Conservation (phyloP, 2,797 vertebrate genomes). For the Silurus aristotelis region DNA sequence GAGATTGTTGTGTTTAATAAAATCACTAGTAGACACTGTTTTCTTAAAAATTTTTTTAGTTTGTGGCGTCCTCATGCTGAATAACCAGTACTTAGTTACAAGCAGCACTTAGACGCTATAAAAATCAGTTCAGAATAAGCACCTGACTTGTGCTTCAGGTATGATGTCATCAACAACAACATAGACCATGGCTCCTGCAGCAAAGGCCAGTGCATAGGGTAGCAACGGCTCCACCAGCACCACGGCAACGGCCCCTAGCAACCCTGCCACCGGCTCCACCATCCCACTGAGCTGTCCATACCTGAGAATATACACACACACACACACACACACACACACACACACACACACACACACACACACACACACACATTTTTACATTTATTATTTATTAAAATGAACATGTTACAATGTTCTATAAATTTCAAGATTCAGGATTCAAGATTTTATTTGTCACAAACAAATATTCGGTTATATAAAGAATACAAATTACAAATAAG, state of each 20-base stretch:
- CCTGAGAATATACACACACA: constrained; percentile 67
- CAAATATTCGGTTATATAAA: too few species aligned
- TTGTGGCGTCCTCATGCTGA: neutral
- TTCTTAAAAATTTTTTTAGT: neutral
- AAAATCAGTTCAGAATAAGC: constrained; percentile 22
- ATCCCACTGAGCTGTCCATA: constrained; percentile 96
- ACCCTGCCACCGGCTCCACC: constrained; percentile 90
- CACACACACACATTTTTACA: too few species aligned
- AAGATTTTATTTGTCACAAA: too few species aligned
- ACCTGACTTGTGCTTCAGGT: constrained; percentile 94
- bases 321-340: neutral
- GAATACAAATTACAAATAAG: too few species aligned
- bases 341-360: neutral
- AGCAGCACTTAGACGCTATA: neutral
- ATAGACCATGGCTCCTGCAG: constrained; percentile 94
- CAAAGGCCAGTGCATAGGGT: constrained; percentile 91
- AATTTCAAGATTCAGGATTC: too few species aligned
- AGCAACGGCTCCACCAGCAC: constrained; percentile 86
- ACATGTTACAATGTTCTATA: too few species aligned
- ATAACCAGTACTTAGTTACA: neutral
- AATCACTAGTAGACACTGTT: neutral
- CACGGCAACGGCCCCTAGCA: constrained; percentile 83
- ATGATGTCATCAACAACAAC: constrained; percentile 96
- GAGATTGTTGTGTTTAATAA: neutral
- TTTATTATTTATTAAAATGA: too few species aligned